A percentile compares a stretch with the other conserved stretches of the same genome.
These are phyloP conservation scores for Psilopsiagon aurifrons DNA, from an alignment of 2,113 vertebrate species.

Conservation along the genomic window DNA sequence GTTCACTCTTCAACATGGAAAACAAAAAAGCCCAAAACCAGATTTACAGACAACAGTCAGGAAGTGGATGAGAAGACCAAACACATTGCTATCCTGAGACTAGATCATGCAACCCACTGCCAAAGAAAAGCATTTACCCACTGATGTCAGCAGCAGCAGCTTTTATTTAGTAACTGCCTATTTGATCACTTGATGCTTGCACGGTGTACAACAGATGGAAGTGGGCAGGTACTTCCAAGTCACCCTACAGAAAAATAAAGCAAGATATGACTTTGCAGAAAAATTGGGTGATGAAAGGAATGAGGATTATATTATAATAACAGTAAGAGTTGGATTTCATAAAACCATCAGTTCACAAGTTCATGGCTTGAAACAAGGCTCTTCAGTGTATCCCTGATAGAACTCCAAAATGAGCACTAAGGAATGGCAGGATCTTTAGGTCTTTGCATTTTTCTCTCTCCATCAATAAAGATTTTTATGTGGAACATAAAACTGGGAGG, in stretches of 20 bases:
- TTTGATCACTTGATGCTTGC: neutral
- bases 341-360: conserved; percentile 63
- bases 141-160: neutral
- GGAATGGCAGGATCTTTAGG: neutral
- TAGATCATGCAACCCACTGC: neutral
- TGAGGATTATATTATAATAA: conserved; percentile 53
- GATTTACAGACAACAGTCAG: neutral
- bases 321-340: conserved; percentile 51
- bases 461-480: conserved; percentile 15
- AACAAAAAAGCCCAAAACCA: neutral
- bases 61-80: neutral
- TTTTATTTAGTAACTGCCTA: neutral
- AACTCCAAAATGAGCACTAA: neutral
- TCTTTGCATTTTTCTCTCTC: conserved; percentile 26
- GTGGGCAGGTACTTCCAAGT: neutral
- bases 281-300: conserved; percentile 34
- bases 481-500: neutral
- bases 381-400: neutral
- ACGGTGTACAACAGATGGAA: neutral
- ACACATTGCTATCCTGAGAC: neutral
- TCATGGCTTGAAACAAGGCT: conserved; percentile 58
- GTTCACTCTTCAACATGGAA: neutral
- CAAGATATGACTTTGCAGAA: conserved; percentile 17
- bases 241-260: neutral
- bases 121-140: neutral